Percentiles rank a stretch among this genome's conserved stretches.
Evolutionary conservation across 2,888 invertebrate species (phyloP).

Genomic region (Melitaea athalia): DNA sequence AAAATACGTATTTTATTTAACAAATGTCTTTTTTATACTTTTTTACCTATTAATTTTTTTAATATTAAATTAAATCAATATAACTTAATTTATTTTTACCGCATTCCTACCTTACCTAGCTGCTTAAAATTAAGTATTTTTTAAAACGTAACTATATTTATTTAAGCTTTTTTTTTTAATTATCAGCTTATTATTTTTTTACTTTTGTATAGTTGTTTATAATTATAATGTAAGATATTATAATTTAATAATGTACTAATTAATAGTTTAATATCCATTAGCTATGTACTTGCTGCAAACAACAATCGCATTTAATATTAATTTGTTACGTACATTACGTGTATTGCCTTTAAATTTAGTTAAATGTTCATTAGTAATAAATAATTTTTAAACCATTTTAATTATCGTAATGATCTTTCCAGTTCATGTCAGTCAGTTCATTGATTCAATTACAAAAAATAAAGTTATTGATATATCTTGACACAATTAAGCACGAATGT

Average conservation of each 20-base stretch:
- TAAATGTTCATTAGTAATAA: too few relatives aligned
- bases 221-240: conserved; percentile 9
- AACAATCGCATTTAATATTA: conserved; percentile 3
- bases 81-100: not conserved
- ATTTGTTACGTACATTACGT: too few relatives aligned
- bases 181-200: not conserved
- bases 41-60: too few relatives aligned
- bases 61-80: too few relatives aligned
- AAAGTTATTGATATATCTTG: too few relatives aligned
- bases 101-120: conserved; percentile 15
- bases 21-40: too few relatives aligned
- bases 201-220: conserved; percentile 6
- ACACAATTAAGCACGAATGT: too few relatives aligned
- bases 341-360: not conserved
- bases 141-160: conserved; percentile 5
- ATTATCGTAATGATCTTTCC: too few relatives aligned
- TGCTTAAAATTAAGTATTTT: conserved; percentile 17
- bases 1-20: too few relatives aligned
- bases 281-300: not conserved
- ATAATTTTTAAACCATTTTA: too few relatives aligned
- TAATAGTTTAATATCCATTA: not conserved
- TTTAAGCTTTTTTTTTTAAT: not conserved
- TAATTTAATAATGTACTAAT: not conserved
- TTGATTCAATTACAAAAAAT: too few relatives aligned
- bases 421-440: too few relatives aligned